These are phyloP conservation scores for Aphrocallistes beatrix DNA, from an alignment of 37 sponge, comb jelly and placozoan species.

Conservation along the genomic window DNA sequence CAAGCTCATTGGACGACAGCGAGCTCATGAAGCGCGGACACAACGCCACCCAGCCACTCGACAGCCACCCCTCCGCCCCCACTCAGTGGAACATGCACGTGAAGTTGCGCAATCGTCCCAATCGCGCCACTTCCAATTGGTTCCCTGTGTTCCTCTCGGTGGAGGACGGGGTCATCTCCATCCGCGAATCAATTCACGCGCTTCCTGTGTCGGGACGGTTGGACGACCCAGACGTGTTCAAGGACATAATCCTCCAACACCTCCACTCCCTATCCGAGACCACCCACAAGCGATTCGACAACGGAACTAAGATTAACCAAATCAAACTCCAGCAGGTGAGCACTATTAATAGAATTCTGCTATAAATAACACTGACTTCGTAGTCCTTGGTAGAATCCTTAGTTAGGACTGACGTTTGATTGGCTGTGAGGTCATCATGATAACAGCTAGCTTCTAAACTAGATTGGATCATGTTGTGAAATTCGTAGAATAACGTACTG, in stretches of 20 bases:
- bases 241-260: conserved; percentile 48
- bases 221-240: conserved; percentile 27
- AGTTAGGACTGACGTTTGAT: too few relatives aligned
- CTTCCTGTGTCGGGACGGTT: not conserved
- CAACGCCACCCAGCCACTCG: not conserved
- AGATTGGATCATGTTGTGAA: too few relatives aligned
- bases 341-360: not conserved
- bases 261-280: conserved; percentile 42
- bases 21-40: conserved; percentile 1
- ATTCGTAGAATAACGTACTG: too few relatives aligned
- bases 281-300: not conserved
- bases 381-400: too few relatives aligned
- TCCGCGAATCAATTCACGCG: conserved; percentile 13
- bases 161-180: conserved; percentile 35
- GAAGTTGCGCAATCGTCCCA: conserved; percentile 45
- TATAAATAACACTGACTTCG: too few relatives aligned
- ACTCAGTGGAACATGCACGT: conserved; percentile 50
- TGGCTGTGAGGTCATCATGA: too few relatives aligned
- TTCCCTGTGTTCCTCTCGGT: conserved; percentile 59
- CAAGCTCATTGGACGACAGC: not conserved
- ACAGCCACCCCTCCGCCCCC: conserved; percentile 22
- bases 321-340: conserved; percentile 38
- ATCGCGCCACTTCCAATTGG: conserved; percentile 47
- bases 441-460: too few relatives aligned
- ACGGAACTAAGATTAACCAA: conserved; percentile 52